Percentiles rank a stretch among this genome's conserved stretches.
These are phyloP conservation scores for Phlogophora meticulosa DNA, from an alignment of 2,888 invertebrate genomes.

Conservation along the genomic window DNA sequence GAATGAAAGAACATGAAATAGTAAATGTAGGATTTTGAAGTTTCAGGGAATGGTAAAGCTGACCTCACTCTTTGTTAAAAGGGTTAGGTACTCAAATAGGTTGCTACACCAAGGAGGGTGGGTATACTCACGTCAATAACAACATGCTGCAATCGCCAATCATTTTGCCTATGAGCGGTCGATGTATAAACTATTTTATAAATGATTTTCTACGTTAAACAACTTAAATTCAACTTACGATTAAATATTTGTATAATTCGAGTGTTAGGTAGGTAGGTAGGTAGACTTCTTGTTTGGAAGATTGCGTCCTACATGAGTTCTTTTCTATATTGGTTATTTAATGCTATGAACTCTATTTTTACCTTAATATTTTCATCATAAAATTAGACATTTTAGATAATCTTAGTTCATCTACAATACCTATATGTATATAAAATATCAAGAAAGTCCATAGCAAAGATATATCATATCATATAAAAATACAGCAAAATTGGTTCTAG, in stretches of 20 bases:
- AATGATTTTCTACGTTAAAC: neutral
- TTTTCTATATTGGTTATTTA: neutral
- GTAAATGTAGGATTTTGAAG: neutral
- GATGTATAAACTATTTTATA: neutral
- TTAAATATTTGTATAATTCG: constrained; percentile 13
- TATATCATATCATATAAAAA: neutral
- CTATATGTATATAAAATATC: neutral
- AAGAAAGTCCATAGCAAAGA: neutral
- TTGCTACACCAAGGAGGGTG: too few relatives aligned
- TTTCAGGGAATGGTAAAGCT: neutral
- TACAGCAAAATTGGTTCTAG: neutral
- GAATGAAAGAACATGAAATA: neutral
- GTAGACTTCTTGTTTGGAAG: too few relatives aligned
- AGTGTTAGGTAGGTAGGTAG: too few relatives aligned
- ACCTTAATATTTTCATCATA: neutral
- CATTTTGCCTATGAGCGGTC: neutral
- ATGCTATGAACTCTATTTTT: neutral
- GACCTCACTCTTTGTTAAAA: neutral
- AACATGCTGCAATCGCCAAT: neutral
- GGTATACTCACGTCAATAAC: too few relatives aligned
- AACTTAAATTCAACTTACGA: neutral
- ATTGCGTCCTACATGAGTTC: neutral
- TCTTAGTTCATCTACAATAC: too few relatives aligned
- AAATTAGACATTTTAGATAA: too few relatives aligned
- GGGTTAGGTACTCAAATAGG: neutral